These are phyloP conservation scores for Chaetodon auriga DNA, from an alignment of 2,113 vertebrate genomes.

Conservation along the genomic window DNA sequence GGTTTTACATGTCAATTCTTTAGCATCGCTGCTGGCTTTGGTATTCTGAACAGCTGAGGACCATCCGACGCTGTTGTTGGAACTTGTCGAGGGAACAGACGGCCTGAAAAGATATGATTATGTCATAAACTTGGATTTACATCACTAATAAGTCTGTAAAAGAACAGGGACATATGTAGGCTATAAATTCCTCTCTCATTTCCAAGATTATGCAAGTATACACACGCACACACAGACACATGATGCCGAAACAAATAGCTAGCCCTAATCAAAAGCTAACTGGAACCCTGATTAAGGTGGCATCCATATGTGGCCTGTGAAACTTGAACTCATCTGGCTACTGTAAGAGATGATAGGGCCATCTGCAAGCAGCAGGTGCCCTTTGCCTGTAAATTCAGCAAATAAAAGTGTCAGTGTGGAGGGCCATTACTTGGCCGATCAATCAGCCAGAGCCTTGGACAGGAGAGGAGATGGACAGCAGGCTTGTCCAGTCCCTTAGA, in stretches of 20 bases:
- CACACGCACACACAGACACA: neutral
- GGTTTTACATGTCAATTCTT: conserved; percentile 11
- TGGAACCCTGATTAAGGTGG: conserved; percentile 7
- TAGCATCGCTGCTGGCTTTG: neutral
- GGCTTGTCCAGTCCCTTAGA: conserved; percentile 14
- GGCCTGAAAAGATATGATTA: conserved; percentile 48
- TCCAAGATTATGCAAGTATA: conserved; percentile 1
- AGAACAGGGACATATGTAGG: conserved; percentile 50
- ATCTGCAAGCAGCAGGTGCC: conserved; percentile 63
- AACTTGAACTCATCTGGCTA: conserved; percentile 17
- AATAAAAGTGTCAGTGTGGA: conserved; percentile 54
- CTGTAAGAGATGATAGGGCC: conserved; percentile 35
- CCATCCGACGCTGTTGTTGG: conserved; percentile 5
- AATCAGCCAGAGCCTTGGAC: conserved; percentile 55
- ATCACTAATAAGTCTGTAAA: conserved; percentile 62
- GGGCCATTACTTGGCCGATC: conserved; percentile 44
- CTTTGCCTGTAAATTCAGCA: conserved; percentile 56
- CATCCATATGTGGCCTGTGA: conserved; percentile 14
- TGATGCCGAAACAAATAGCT: neutral
- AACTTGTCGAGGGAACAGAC: conserved; percentile 50
- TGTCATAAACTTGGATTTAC: conserved; percentile 69
- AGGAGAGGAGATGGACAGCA: conserved; percentile 1
- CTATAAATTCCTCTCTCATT: conserved; percentile 49
- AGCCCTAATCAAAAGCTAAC: conserved; percentile 3
- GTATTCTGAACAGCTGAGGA: conserved; percentile 16